These are phyloP conservation scores for Heliconius nattereri DNA, from an alignment of 1,140 invertebrate species.

Conservation along the genomic window DNA sequence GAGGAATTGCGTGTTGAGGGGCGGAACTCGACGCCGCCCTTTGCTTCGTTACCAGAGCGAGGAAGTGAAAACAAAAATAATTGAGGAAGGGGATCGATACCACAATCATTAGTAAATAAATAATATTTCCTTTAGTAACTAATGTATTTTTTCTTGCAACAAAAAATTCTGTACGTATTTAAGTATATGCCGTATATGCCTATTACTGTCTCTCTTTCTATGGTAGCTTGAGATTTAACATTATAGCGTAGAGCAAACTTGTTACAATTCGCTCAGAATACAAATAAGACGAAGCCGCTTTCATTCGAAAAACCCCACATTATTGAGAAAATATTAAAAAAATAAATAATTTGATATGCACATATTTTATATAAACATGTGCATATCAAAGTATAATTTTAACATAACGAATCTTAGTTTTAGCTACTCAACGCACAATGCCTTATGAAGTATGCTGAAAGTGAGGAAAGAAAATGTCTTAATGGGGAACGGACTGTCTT, in stretches of 20 bases:
- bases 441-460: too few species aligned
- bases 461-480: too few species aligned
- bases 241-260: neutral
- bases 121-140: too few species aligned
- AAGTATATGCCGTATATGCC: neutral
- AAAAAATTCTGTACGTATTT: neutral
- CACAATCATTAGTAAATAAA: too few species aligned
- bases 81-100: too few species aligned
- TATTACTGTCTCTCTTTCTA: constrained; percentile 11
- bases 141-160: neutral
- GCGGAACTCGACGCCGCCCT: too few species aligned
- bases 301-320: neutral
- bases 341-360: neutral
- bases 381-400: neutral
- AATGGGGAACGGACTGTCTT: too few species aligned
- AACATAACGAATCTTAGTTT: neutral
- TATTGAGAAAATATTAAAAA: neutral
- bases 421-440: neutral
- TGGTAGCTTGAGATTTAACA: constrained; percentile 8
- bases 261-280: constrained; percentile 1
- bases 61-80: too few species aligned
- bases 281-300: neutral
- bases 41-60: too few species aligned
- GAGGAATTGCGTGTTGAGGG: too few species aligned
- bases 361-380: neutral